Percentiles rank a stretch among this genome's conserved stretches.
Conservation (phyloP, 2,113 vertebrate species). For the Pygoscelis antarcticus region DNA sequence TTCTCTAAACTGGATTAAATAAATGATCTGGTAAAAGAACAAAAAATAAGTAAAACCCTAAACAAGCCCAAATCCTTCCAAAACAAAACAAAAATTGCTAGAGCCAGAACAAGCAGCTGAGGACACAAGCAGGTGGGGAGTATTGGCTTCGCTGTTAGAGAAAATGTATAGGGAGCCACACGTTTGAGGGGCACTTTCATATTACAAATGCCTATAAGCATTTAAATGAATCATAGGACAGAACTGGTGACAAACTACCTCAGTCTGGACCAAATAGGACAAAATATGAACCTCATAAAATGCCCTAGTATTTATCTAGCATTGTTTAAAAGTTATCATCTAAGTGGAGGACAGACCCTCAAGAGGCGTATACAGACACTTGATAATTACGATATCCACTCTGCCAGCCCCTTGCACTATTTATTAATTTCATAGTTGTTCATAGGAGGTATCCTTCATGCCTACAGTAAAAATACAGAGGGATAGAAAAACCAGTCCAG, state of each 20-base stretch:
- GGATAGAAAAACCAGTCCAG: slow-evolving; percentile 1
- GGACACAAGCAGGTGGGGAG: not conserved
- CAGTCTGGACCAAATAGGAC: not conserved
- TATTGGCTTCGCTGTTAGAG: not conserved
- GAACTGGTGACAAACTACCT: not conserved
- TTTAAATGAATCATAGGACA: not conserved
- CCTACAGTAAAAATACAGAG: not conserved
- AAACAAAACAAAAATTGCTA: not conserved
- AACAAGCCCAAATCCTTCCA: not conserved
- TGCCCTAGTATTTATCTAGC: not conserved
- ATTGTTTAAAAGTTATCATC: not conserved
- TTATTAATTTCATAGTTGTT: not conserved
- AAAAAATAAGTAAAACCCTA: not conserved
- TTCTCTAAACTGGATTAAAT: not conserved
- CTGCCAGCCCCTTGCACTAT: not conserved
- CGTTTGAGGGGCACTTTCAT: not conserved
- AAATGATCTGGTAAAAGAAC: not conserved
- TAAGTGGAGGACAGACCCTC: not conserved
- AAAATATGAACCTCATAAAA: not conserved
- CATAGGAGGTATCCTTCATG: not conserved
- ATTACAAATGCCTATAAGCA: not conserved
- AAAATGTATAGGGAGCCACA: not conserved
- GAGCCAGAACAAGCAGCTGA: not conserved
- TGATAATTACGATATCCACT: not conserved
- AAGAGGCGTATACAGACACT: not conserved